A percentile compares a stretch with the other conserved stretches of the same genome.
Conservation (phyloP, 2,113 vertebrate genomes). For the Nannospalax galili region DNA sequence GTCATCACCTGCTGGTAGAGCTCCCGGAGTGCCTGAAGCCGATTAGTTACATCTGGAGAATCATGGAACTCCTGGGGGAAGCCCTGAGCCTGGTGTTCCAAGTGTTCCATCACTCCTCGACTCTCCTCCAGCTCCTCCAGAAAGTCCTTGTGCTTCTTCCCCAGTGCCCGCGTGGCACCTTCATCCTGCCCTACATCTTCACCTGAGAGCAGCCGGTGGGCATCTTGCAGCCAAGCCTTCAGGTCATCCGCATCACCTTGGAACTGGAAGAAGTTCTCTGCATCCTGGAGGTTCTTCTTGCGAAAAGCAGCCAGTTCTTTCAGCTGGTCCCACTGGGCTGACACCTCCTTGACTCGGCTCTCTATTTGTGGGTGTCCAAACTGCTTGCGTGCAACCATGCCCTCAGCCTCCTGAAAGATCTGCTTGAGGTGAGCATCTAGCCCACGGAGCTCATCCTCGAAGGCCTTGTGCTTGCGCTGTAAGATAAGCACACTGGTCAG, state of each 20-base stretch:
- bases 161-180: conserved; percentile 91
- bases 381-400: conserved; percentile 88
- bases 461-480: conserved; percentile 94
- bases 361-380: conserved; percentile 87
- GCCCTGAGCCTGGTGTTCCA: conserved; percentile 89
- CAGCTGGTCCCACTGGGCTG: conserved; percentile 92
- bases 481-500: conserved; percentile 93
- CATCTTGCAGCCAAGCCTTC: conserved; percentile 91
- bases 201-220: conserved; percentile 88
- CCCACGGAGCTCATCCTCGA: conserved; percentile 94
- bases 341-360: conserved; percentile 86
- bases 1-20: conserved; percentile 91
- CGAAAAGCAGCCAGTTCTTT: conserved; percentile 94
- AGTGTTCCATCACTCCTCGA: conserved; percentile 87
- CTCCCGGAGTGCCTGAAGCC: conserved; percentile 89
- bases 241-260: conserved; percentile 95
- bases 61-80: conserved; percentile 92
- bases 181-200: conserved; percentile 94
- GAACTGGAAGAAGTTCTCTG: conserved; percentile 96
- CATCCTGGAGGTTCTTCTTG: conserved; percentile 91
- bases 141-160: conserved; percentile 91
- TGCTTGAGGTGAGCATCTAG: conserved; percentile 87
- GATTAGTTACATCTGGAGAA: conserved; percentile 91
- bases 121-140: conserved; percentile 90
- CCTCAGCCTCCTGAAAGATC: conserved; percentile 88